A percentile compares a stretch with the other conserved stretches of the same genome.
phyloP scores from a whole-genome alignment of 2,797 vertebrate genomes.

The Periophthalmus magnuspinnatus region DNA sequence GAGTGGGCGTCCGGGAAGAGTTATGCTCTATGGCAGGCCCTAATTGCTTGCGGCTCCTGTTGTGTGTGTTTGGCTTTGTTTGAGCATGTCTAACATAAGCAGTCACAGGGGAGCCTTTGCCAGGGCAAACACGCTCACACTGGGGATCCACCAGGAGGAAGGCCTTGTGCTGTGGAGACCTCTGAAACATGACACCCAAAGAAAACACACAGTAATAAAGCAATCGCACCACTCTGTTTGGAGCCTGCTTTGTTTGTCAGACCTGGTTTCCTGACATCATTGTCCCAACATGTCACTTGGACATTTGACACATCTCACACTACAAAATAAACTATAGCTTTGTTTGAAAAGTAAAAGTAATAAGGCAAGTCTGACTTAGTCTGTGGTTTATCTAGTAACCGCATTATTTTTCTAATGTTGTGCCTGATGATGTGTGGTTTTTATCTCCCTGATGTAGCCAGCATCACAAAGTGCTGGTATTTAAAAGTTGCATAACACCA shows the following conservation, averaged over 20 bases:
- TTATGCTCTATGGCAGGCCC: constrained; percentile 59
- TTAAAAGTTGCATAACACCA: not conserved
- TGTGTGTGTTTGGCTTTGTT: constrained; percentile 78
- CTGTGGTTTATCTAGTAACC: too few relatives aligned
- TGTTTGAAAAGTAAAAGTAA: not conserved
- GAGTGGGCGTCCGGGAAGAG: constrained; percentile 45
- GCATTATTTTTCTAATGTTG: not conserved
- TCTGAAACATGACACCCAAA: constrained; percentile 64
- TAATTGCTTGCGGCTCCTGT: constrained; percentile 76
- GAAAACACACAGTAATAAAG: constrained; percentile 72
- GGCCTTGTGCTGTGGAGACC: constrained; percentile 57
- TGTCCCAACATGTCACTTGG: constrained; percentile 55
- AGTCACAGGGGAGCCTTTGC: constrained; percentile 70
- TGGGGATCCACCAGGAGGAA: constrained; percentile 45
- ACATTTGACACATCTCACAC: constrained; percentile 20
- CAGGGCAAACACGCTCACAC: constrained; percentile 62
- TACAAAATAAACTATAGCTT: constrained; percentile 10
- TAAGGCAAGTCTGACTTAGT: not conserved
- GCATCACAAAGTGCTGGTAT: not conserved
- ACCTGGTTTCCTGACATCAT: constrained; percentile 57
- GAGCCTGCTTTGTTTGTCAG: constrained; percentile 57
- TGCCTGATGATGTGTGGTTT: too few relatives aligned
- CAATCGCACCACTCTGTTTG: constrained; percentile 61
- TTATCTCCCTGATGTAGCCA: not conserved
- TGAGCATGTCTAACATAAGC: constrained; percentile 75